phyloP scores from a whole-genome alignment of 2,888 invertebrate genomes.

The Drosophila greeni region DNA sequence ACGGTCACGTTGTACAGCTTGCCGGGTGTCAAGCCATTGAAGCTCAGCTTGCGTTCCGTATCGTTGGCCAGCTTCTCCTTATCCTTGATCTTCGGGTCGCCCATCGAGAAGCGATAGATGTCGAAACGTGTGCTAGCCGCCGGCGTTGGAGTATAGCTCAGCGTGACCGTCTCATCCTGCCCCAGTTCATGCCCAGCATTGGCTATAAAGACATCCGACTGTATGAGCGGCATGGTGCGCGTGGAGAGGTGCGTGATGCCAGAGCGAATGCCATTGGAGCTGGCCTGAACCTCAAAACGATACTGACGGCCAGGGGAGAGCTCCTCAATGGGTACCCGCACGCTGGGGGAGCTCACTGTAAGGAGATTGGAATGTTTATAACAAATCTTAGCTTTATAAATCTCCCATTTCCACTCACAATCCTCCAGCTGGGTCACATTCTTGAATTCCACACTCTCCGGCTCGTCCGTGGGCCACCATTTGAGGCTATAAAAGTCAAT shows the following conservation, averaged over 20 bases:
- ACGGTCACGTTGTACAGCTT: slow-evolving; percentile 94
- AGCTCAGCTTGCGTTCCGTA: slow-evolving; percentile 86
- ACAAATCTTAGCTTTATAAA: too few species aligned
- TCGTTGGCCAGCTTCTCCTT: slow-evolving; percentile 87
- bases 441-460: slow-evolving; percentile 79
- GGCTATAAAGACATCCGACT: slow-evolving; percentile 93
- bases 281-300: slow-evolving; percentile 86
- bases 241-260: slow-evolving; percentile 87
- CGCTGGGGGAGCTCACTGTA: slow-evolving; percentile 77
- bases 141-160: slow-evolving; percentile 89
- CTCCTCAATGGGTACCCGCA: slow-evolving; percentile 84
- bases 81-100: slow-evolving; percentile 84
- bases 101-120: slow-evolving; percentile 89
- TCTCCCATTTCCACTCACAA: slow-evolving; percentile 51
- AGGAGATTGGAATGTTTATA: not conserved
- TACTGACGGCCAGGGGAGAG: slow-evolving; percentile 90
- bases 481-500: slow-evolving; percentile 89
- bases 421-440: slow-evolving; percentile 80
- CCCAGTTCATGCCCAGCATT: slow-evolving; percentile 79
- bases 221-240: slow-evolving; percentile 91
- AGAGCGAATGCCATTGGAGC: slow-evolving; percentile 88
- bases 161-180: slow-evolving; percentile 83
- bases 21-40: slow-evolving; percentile 87
- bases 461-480: slow-evolving; percentile 85
- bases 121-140: slow-evolving; percentile 88